Evolutionary conservation across 1,140 invertebrate species (phyloP).

Genomic region (Chymomyza costata): DNA sequence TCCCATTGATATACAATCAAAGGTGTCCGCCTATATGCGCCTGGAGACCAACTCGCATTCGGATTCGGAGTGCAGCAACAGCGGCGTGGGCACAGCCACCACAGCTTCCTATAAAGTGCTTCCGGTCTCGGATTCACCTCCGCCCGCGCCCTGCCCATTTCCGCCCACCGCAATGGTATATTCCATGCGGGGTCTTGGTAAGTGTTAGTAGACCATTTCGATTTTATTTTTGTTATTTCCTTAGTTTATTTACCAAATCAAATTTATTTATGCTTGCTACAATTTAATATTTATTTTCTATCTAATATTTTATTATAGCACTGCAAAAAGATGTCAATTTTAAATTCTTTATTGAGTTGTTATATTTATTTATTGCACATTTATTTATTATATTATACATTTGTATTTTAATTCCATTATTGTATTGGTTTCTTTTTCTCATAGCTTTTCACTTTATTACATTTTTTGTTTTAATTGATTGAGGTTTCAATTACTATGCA

Average conservation of each 20-base stretch:
- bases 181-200: constrained; percentile 79
- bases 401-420: neutral
- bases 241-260: constrained; percentile 9
- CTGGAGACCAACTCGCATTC: constrained; percentile 80
- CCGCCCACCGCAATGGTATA: constrained; percentile 93
- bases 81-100: constrained; percentile 69
- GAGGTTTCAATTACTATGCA: no score
- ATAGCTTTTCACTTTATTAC: constrained; percentile 9
- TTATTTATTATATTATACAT: neutral
- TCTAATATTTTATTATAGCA: constrained; percentile 10
- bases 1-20: constrained; percentile 91
- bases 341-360: constrained; percentile 5
- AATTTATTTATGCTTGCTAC: no score
- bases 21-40: constrained; percentile 87
- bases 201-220: constrained; percentile 76
- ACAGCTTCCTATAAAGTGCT: constrained; percentile 74
- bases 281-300: constrained; percentile 16
- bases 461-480: no score
- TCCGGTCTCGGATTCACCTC: constrained; percentile 73
- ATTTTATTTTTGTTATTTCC: constrained; percentile 33
- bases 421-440: constrained; percentile 16
- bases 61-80: constrained; percentile 72
- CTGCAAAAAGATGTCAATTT: neutral
- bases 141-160: constrained; percentile 78
- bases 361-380: constrained; percentile 1